These are phyloP conservation scores for Andrena camellia DNA, from an alignment of 2,888 invertebrate genomes.

Conservation along the genomic window DNA sequence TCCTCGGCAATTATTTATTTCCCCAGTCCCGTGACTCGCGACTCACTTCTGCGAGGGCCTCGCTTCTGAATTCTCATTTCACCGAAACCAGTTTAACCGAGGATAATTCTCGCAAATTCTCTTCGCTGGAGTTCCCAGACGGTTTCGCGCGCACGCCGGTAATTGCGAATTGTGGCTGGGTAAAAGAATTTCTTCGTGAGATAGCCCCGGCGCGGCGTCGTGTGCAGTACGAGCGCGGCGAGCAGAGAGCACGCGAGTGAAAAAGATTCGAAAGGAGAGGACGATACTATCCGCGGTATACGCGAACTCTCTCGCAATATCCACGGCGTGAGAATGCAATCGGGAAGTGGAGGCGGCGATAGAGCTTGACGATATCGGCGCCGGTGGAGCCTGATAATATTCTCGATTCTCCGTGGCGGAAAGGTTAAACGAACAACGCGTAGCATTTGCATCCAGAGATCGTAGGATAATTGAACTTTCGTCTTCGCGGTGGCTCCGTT, in stretches of 20 bases:
- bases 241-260: neutral
- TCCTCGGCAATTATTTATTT: neutral
- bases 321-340: constrained; percentile 64
- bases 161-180: constrained; percentile 41
- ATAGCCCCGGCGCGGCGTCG: constrained; percentile 14
- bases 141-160: constrained; percentile 8
- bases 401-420: constrained; percentile 28
- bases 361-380: constrained; percentile 56
- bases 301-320: constrained; percentile 24
- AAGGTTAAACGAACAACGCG: constrained; percentile 47
- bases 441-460: constrained; percentile 20
- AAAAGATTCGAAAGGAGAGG: neutral
- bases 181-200: constrained; percentile 57
- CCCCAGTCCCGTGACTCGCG: neutral
- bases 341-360: constrained; percentile 49
- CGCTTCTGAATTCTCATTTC: neutral
- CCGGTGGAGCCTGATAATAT: constrained; percentile 35
- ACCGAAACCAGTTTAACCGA: neutral
- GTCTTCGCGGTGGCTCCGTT: neutral
- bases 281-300: constrained; percentile 39
- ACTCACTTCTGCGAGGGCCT: neutral
- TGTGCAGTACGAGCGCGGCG: constrained; percentile 9
- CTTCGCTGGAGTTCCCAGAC: constrained; percentile 31
- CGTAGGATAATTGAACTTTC: constrained; percentile 41
- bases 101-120: constrained; percentile 39